Evolutionary conservation across 2,797 vertebrate species (phyloP), one percentile per base, ranked within the genome.

Genomic region (Protosalanx chinensis): DNA sequence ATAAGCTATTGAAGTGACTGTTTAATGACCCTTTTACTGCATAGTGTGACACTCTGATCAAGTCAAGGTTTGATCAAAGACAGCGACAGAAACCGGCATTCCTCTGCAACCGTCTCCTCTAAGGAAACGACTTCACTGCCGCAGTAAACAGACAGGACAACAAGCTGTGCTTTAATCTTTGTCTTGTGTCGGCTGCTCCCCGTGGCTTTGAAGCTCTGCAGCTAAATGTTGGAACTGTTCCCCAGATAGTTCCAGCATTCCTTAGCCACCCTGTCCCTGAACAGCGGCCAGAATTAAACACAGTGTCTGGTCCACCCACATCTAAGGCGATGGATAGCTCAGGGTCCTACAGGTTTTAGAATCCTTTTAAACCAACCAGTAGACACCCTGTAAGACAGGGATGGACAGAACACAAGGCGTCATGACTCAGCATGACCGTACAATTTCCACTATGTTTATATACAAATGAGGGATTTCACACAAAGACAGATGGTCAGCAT

Each of bases 161-260:
- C 85, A 86, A 81, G 84, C 84, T 85, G 84, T 82, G 84, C 79
- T 81, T 89, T 91, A 80, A 89, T 90, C 84, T 82, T 73, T 23
- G 58, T 85, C 79, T 87, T 81, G 82, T 88, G 84, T 85, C 77
- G 83, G 79, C 35, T 68, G 81, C 83, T 79, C 81, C 83, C 81
- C 32, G 58, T 15, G 64, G 75, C 84, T 88, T 86, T 87, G 74
- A 84, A 74, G 81, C 80, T 72, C 71, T 63, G n/a, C 78, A 78
- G 74, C 77, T 79, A 71, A 46, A 49, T 66, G 67, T 72, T 81
- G 75, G 83, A 86, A 77, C 77, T 64, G 35, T 85, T 85, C 84
- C 71, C 68, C 74, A 76, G 77, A 84, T 75, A 72, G 76, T 68
- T 27, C 23, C 23, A 27, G 67, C 80, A 81, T 86, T 85, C 83